Evolutionary conservation across 2,113 vertebrate species (phyloP), one percentile per base, ranked within the genome.

Genomic region (Ascaphus truei): DNA sequence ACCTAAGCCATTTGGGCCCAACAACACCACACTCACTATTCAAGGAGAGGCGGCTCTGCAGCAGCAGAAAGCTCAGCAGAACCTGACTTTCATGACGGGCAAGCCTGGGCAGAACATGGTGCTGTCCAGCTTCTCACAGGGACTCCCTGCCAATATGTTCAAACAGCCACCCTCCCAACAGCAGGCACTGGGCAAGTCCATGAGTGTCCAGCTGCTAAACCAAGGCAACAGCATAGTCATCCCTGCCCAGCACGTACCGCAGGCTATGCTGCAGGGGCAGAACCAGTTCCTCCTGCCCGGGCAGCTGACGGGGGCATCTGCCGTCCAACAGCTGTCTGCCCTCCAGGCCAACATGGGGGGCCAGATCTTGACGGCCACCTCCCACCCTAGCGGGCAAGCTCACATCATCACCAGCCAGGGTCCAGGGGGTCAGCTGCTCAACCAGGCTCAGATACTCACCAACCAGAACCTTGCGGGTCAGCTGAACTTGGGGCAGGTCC

Each of bases 221-320:
- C 95, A 97, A 73, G 86, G 87, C 43, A 91, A 93, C 82, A 98
- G 95, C 84, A 96, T 98, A 7, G 94, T 98, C 73, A 95, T 98
- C 78, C 96, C 95, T 0, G 95, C 95, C 1, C 95, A 95, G 75
- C 92, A 93, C 10, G 87, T 96, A 51, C 84, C 94, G 0, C 93
- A 93, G 76, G 89, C 92, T 31, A 83, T 93, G 81, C 31, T 85
- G 1, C 84, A 87, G 0, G 83, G 88, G 0, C 95, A 96, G 45
- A 95, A 94, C 84, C 96, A 96, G 77, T 98, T 98, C 81, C 88
- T 98, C 25, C 80, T 98, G 34, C 90, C 90, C 0, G 77, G 80
- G 0, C 83, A 84, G 7, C 59, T 84, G 4, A 64, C 77, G 0
- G 84, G 85, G 0, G 15, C 84, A 0, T 82, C 88, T 0, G 27